Evolutionary conservation across 2,113 vertebrate species (phyloP), one percentile per base, ranked within the genome.

Genomic region (Microcebus lehilahytsara): DNA sequence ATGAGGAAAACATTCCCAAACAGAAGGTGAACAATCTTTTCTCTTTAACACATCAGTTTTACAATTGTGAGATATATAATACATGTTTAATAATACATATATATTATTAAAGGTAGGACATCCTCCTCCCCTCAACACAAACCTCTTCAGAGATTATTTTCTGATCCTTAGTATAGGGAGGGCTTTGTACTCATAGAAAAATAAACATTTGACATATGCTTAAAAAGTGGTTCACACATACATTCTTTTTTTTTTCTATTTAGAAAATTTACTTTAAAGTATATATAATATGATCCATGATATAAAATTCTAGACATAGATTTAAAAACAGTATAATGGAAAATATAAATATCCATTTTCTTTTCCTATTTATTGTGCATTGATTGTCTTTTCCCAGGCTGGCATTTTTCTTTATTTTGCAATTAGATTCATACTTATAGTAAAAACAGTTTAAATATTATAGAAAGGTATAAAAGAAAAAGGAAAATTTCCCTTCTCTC

Each of bases 211-310:
- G 30, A 2, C 46, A 71, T 51, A 64, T 8, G 30, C 49, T 56
- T 91, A 49, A 79, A 60, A 71, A 75, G 40, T 58, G 2, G 9
- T 19, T 83, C 46, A 1, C 46, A 46, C 46, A 46, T 46, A 46
- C 46, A 8, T 46, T 46, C 46, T 46, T 46, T 46, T 46, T 46
- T 40, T 46, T 25, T 78, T 75, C 85, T 91, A 86, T 88, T 91
- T 72, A 75, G 23, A 96, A 96, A 96, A 56, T 81, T 25, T 96
- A 97, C 94, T 97, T 85, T 96, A 95, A 96, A 87, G 49, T 85
- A 11, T 89, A 89, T 78, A 71, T 79, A 86, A 77, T 86, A 90
- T 42, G 40, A 74, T 11, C 67, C 42, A 60, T 56, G 40, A 89
- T 64, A 93, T 20, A 97, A 97, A 77, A 89, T 91, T 85, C 42